phyloP scores from a whole-genome alignment of 2,888 invertebrate genomes.

The Agrypnus murinus region DNA sequence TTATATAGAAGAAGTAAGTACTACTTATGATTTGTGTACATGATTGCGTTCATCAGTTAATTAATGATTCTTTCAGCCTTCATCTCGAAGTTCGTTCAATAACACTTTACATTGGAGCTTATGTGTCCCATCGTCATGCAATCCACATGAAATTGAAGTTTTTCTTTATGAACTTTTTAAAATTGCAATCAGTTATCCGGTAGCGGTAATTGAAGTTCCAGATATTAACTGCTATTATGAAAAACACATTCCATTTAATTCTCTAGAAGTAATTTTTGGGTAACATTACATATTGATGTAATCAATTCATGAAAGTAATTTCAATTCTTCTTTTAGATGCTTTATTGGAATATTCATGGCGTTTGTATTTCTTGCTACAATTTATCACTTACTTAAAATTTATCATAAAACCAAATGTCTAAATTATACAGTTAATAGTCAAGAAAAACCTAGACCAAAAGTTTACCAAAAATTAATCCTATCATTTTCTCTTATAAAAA shows the following conservation, averaged over 20 bases:
- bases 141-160: conserved; percentile 72
- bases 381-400: conserved; percentile 59
- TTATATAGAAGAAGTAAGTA: too few species aligned
- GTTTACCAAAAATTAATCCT: conserved; percentile 61
- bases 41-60: too few species aligned
- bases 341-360: conserved; percentile 59
- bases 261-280: conserved; percentile 69
- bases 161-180: conserved; percentile 70
- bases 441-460: conserved; percentile 44
- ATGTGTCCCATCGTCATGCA: conserved; percentile 78
- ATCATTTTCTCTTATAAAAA: conserved; percentile 77
- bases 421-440: conserved; percentile 56
- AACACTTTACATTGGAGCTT: conserved; percentile 76
- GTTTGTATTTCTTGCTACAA: conserved; percentile 61
- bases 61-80: conserved; percentile 54
- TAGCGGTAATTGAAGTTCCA: conserved; percentile 57
- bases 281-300: conserved; percentile 63
- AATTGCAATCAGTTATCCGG: conserved; percentile 57
- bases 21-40: too few species aligned
- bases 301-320: too few species aligned
- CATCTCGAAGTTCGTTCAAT: conserved; percentile 58
- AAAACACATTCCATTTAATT: conserved; percentile 64
- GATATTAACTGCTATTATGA: conserved; percentile 61
- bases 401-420: conserved; percentile 55
- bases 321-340: conserved; percentile 59